Conservation (phyloP, 2,797 vertebrate species). For the Syngnathus rostellatus region DNA sequence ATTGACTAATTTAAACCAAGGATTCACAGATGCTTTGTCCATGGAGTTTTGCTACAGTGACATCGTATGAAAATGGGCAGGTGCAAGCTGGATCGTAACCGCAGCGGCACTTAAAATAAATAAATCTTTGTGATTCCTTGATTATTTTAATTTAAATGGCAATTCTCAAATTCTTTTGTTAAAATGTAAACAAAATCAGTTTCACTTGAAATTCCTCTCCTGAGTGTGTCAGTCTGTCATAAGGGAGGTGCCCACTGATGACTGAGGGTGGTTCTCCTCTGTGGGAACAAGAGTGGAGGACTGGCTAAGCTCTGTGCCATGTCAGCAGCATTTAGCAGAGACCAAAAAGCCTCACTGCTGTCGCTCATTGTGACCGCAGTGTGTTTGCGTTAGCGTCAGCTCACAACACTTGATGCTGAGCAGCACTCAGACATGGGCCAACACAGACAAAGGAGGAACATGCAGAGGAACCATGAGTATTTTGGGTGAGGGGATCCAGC, state of each 20-base stretch:
- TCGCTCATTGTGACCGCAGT: slow-evolving; percentile 40
- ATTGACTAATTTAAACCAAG: too few relatives aligned
- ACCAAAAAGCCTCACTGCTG: slow-evolving; percentile 33
- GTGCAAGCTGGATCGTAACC: too few relatives aligned
- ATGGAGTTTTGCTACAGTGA: too few relatives aligned
- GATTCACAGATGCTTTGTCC: too few relatives aligned
- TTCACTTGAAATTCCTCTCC: slow-evolving; percentile 6
- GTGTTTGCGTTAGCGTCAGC: slow-evolving; percentile 59
- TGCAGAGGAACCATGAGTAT: slow-evolving; percentile 36
- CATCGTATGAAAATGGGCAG: too few relatives aligned
- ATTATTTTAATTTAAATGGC: too few relatives aligned
- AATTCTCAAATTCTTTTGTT: too few relatives aligned
- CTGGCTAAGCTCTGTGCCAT: slow-evolving; percentile 58
- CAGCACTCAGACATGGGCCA: slow-evolving; percentile 43
- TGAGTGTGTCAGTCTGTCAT: slow-evolving; percentile 15
- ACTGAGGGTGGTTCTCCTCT: slow-evolving; percentile 30
- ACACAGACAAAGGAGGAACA: slow-evolving; percentile 20
- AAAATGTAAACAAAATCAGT: slow-evolving; percentile 7
- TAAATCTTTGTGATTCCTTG: too few relatives aligned
- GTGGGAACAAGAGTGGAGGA: slow-evolving; percentile 8
- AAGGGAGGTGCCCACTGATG: slow-evolving; percentile 47
- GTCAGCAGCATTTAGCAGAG: slow-evolving; percentile 42
- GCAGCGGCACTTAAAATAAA: too few relatives aligned
- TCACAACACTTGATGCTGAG: slow-evolving; percentile 38
- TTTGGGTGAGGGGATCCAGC: slow-evolving; percentile 43